These are phyloP conservation scores for Barbus barbus DNA, from an alignment of 2,113 vertebrate species.

Conservation along the genomic window DNA sequence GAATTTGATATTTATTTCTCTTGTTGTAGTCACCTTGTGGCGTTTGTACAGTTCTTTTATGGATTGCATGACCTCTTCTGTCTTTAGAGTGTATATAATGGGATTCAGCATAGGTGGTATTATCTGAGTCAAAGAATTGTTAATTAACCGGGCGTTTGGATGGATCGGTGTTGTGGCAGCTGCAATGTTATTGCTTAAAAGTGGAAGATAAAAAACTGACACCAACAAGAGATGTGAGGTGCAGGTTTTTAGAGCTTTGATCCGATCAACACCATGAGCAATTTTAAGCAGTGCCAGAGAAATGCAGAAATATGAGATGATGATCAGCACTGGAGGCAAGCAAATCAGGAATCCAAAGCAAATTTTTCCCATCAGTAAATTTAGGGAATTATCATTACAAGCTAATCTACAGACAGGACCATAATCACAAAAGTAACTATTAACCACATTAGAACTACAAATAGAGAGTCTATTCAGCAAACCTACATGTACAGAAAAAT, in stretches of 20 bases:
- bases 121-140: background rate
- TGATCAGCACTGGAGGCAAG: slow-evolving; percentile 18
- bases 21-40: background rate
- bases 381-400: slow-evolving; percentile 58
- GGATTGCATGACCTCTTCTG: background rate
- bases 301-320: slow-evolving; percentile 35
- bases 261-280: background rate
- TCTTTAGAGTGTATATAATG: slow-evolving; percentile 8
- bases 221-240: slow-evolving; percentile 48
- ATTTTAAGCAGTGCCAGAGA: slow-evolving; percentile 9
- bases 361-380: background rate
- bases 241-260: slow-evolving; percentile 51
- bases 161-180: background rate
- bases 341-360: background rate
- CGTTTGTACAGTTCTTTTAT: background rate
- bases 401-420: slow-evolving; percentile 55
- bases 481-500: background rate
- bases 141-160: slow-evolving; percentile 11
- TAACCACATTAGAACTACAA: slow-evolving; percentile 63
- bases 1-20: no score
- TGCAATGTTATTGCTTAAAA: slow-evolving; percentile 3
- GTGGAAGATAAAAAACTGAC: slow-evolving; percentile 46
- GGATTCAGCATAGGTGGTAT: background rate
- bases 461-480: slow-evolving; percentile 63
- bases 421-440: slow-evolving; percentile 68